Conservation (phyloP, 1,140 invertebrate species). For the Drosophila pachea region DNA sequence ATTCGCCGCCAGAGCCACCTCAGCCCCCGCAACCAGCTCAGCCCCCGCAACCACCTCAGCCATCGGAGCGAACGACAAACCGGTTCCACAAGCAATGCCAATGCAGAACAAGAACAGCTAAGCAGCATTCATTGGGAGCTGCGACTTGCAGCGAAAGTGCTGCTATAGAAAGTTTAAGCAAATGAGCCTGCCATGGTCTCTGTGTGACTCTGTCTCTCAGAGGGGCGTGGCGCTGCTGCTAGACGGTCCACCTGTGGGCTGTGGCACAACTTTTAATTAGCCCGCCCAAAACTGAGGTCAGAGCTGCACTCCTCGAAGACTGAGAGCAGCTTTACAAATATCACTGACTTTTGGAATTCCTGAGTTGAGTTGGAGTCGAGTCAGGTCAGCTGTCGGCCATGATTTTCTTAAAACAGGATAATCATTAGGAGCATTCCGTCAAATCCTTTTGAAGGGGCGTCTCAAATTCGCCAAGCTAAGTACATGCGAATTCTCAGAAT, state of each 20-base stretch:
- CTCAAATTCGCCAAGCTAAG: slow-evolving; percentile 23
- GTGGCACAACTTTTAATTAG: slow-evolving; percentile 65
- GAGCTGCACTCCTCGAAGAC: no score
- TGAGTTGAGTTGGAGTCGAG: neutral
- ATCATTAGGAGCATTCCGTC: slow-evolving; percentile 1
- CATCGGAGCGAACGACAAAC: slow-evolving; percentile 14
- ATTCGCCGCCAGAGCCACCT: slow-evolving; percentile 40
- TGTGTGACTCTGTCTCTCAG: neutral
- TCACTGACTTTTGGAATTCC: neutral
- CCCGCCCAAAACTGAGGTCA: slow-evolving; percentile 46
- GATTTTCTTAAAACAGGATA: slow-evolving; percentile 1
- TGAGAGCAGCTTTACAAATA: no score
- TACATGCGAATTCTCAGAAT: slow-evolving; percentile 20
- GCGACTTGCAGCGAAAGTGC: slow-evolving; percentile 63
- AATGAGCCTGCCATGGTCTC: slow-evolving; percentile 9
- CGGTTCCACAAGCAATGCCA: slow-evolving; percentile 42
- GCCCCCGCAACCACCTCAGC: no score
- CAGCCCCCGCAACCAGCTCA: no score
- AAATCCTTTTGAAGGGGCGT: slow-evolving; percentile 15
- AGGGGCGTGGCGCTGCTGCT: neutral
- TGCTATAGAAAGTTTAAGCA: slow-evolving; percentile 70
- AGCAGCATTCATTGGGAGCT: slow-evolving; percentile 32
- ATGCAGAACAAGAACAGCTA: slow-evolving; percentile 68
- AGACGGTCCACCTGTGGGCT: slow-evolving; percentile 18
- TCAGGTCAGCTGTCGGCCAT: no score